Conservation (phyloP, 2,797 vertebrate species). For the Clamator glandarius region DNA sequence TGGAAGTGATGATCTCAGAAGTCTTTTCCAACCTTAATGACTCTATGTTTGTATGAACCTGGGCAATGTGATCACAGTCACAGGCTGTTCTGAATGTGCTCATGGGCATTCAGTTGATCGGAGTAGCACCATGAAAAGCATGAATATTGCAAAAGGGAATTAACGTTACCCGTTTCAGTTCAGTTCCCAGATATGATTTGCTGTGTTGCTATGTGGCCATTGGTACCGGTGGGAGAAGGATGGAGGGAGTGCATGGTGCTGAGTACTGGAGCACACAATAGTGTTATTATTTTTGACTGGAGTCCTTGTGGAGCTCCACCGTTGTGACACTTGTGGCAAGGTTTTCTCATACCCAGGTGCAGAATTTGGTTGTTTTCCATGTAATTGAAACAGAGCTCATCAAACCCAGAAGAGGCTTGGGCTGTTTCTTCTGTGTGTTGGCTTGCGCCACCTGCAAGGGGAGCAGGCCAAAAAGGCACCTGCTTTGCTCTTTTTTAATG, state of each 20-base stretch:
- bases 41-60: background rate
- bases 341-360: background rate
- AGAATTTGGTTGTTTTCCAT: background rate
- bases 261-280: fast-evolving
- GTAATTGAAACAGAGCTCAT: too few relatives aligned
- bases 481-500: background rate
- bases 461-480: background rate
- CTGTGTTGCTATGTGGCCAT: background rate
- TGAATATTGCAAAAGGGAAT: fast-evolving
- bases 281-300: fast-evolving
- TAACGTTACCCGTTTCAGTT: background rate
- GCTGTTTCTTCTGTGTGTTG: background rate
- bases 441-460: background rate
- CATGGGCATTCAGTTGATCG: background rate
- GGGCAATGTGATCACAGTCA: background rate
- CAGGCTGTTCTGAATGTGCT: background rate
- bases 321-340: fast-evolving
- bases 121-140: background rate
- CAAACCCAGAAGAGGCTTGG: background rate
- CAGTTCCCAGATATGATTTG: background rate
- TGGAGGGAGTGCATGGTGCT: background rate
- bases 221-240: background rate
- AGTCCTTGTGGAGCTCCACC: background rate
- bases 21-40: too few relatives aligned
- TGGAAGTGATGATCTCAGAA: too few relatives aligned